Evolutionary conservation across 2,113 vertebrate genomes (phyloP), one percentile per base, ranked within the genome.

Genomic region (Sander lucioperca): DNA sequence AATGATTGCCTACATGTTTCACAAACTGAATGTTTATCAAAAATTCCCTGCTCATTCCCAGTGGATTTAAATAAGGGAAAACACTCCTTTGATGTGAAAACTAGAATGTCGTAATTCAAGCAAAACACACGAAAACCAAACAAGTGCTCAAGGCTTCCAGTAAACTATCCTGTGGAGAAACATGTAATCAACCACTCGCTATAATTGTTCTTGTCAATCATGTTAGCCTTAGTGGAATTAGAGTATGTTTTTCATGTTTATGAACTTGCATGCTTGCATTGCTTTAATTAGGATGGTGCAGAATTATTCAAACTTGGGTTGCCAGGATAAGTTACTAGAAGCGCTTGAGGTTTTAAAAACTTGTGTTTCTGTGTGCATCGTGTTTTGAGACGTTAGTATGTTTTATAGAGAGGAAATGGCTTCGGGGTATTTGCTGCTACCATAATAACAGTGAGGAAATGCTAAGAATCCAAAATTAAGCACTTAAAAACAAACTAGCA

Each of bases 81-180:
- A 79, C n/a, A 4, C 23, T 50, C 50, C 77, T 88, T 90, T 87
- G 76, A 86, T 81, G 80, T 89, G 82, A 83, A 88, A 90, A 80
- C 43, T 56, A 67, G 73, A 78, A 76, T 86, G 77, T 33, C 89
- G 82, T 85, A 82, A 88, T 82, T 76, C 43, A 66, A 79, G 81
- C 84, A 89, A 86, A 79, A 63, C 36, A 39, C 62, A 77, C 61
- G 84, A 66, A 79, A 85, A 86, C 54, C 77, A 84, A 85, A 87
- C 74, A 76, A 74, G 67, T 11, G 69, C 80, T 80, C n/a, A 27
- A 82, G 80, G 82, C 84, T 27, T 77, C 61, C 62, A 62, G 23
- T n/a, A 79, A 72, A 10, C 15, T 5, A 74, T 78, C 79, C 11
- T 36, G 51, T 12, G 23, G 66, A 85, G 65, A 74, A 83, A 70